Base-by-base conservation (phyloP, 2,113 vertebrate species). In the Ptilorrhoa leucosticta region DNA sequence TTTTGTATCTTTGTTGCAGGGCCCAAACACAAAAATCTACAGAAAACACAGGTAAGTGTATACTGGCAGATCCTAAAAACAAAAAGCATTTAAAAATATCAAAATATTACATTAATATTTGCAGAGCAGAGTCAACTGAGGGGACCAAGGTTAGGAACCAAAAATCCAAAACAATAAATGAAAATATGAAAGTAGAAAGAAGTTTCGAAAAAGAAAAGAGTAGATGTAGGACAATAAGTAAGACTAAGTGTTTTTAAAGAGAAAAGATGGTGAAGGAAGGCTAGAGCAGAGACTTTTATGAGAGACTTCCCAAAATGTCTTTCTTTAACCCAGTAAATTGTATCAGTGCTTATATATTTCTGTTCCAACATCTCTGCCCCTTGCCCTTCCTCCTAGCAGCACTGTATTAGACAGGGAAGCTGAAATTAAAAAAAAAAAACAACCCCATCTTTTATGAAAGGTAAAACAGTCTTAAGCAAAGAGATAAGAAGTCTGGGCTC, bases 11-110 rank as follows among this genome's bases (percentile, higher is more conserved):
- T 83, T 83, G 57, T 89, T 93, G 13, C 79, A 98, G 98, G 95
- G 88, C 66, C 35, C 98, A 96, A 53, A 84, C 95, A 45, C 98
- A 94, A 69, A 97, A 90, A 81, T 47, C 80, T 94, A 90, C 93
- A 61, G 98, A 98, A 77, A 97, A 97, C 53, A 75, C 61, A 97
- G 98, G 98, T 98, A 95, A 97, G 95, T 60, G 23, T 51, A n/a
- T 35, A 44, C 11, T 91, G 58, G 18, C 28, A 80, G n/a, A 35
- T 20, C 15, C 44, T 56, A 48, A 50, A 7, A 54, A 40, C 23
- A 78, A 51, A 56, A 58, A 33, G 1, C 15, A 7, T 35, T 85
- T 24, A 9, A 78, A 94, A 81, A 17, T 21, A 42, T 42, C n/a
- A 44, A 86, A 84, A 73, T 44, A 13, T 6, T 54, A 79, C 40